Evolutionary conservation across 2,797 vertebrate species (phyloP), one percentile per base, ranked within the genome.

Genomic region (Aldrovandia affinis): DNA sequence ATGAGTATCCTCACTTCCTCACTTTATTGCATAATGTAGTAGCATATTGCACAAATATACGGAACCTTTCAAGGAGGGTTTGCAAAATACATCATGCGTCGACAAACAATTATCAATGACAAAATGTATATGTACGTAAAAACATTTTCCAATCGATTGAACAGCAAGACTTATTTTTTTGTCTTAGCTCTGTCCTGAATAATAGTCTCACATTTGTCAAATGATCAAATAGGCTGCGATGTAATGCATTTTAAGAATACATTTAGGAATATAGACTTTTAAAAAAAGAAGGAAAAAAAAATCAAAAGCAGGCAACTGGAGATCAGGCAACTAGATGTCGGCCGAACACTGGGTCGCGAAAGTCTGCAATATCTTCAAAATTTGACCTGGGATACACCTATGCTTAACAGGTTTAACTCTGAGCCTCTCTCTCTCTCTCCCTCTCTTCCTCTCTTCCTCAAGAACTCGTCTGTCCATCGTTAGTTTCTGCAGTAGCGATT

Each of bases 381-480:
- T 50, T 50, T 54, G 70, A 20, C 55, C 54, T 65, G 59, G 73
- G 83, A 15, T 78, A 18, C 39, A 22, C 81, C 77, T 50, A 54
- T 65, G 78, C 83, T 82, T 78, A 84, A 83, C 82, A 52, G 81
- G 25, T 84, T 86, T 73, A 86, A 54, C 63, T 3, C 57, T 79
- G 80, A 80, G 54, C 57, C 44, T 8, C 30, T 55, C 8, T 25
- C 55, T 42, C 25, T 28, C 59, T 61, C 25, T 59, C 57, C 15
- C 57, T 80, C 79, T 80, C 33, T 80, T 25, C 3, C 33, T 36
- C 39, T 81, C 33, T 39, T 54, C 61, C 57, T 42, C 42, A 57
- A 78, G 42, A 30, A 55, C 54, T 63, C n/a, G 92, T 93, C 95
- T 95, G 94, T 94, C 94, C 94, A n/a, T 55, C 42, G 39, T 63